Conservation (phyloP, 2,888 invertebrate genomes). For the Charanyca ferruginea region DNA sequence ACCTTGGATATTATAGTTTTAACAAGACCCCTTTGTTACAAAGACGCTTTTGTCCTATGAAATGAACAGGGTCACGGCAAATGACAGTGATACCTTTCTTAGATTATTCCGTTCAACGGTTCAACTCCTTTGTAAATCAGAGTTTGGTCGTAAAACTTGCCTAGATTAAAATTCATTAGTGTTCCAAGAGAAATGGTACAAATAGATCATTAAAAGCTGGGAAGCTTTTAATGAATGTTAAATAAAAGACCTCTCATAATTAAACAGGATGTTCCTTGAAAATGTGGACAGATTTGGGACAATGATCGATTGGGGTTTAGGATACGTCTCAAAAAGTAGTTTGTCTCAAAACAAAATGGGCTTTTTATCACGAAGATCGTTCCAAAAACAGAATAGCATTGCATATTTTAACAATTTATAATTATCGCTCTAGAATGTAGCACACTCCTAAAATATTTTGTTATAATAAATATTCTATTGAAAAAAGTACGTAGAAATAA, state of each 20-base stretch:
- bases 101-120: slow-evolving; percentile 47
- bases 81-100: slow-evolving; percentile 48
- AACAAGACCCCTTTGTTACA: slow-evolving; percentile 53
- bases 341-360: slow-evolving; percentile 6
- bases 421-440: too few relatives aligned
- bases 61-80: slow-evolving; percentile 44
- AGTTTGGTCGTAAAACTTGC: slow-evolving; percentile 44
- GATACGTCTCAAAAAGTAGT: slow-evolving; percentile 1
- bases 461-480: too few relatives aligned
- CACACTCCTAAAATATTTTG: background rate
- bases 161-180: slow-evolving; percentile 49
- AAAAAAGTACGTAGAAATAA: background rate
- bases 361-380: slow-evolving; percentile 2
- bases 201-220: slow-evolving; percentile 26
- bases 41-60: slow-evolving; percentile 49
- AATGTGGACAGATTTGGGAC: slow-evolving; percentile 24
- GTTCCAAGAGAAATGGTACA: slow-evolving; percentile 9
- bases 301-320: slow-evolving; percentile 7
- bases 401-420: background rate
- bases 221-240: slow-evolving; percentile 41
- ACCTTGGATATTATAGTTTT: slow-evolving; percentile 52
- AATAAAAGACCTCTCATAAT: slow-evolving; percentile 30
- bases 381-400: background rate
- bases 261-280: slow-evolving; percentile 1
- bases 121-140: slow-evolving; percentile 55